Base-by-base conservation (phyloP, 1,140 invertebrate genomes). In the Drosophila arawakana region DNA sequence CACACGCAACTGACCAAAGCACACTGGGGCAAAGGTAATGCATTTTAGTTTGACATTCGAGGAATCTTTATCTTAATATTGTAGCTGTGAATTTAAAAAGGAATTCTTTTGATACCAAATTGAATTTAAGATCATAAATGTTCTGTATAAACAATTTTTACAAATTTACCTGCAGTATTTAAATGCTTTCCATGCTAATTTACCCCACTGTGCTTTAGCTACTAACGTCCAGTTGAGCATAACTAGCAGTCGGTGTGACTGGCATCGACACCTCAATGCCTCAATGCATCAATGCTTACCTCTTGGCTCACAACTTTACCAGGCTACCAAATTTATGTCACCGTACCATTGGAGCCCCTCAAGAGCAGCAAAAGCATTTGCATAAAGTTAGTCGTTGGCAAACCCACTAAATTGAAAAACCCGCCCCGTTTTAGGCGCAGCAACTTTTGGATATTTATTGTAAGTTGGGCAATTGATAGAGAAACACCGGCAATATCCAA, bases 401-500 rank as follows among this genome's bases (percentile, higher is more conserved):
- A 63, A 52, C 73, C 67, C 73, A 70, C 59, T 57, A 61, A 39
- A 25, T 25, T 30, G 6, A 30, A 2, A 43, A 21, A 3, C 30
- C 30, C 66, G 35, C 67, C 65, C 57, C 41, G 49, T 73, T 73
- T 82, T 73, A 39, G 82, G 72, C 65, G 63, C 67, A 78, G 76
- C 65, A 76, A 78, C 65, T 30, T 67, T 60, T 81, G 73, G 80
- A 76, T 73, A 76, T 73, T 83, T 83, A 80, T 78, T 65, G 59
- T 76, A 88, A 85, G 80, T 86, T 86, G 78, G 71, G 83, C 84
- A 88, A 88, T 62, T 59, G 21, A 67, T 57, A 62, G 21, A 50
- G 68, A 30, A 30, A 62, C 47, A 72, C 25, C 8, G 44, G 47
- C 72, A 62, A 61, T 76, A 57, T 71, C 61, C 67, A 66, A 30